These are phyloP conservation scores for Agriopis leucophaearia DNA, from an alignment of 2,888 invertebrate genomes.

Conservation along the genomic window DNA sequence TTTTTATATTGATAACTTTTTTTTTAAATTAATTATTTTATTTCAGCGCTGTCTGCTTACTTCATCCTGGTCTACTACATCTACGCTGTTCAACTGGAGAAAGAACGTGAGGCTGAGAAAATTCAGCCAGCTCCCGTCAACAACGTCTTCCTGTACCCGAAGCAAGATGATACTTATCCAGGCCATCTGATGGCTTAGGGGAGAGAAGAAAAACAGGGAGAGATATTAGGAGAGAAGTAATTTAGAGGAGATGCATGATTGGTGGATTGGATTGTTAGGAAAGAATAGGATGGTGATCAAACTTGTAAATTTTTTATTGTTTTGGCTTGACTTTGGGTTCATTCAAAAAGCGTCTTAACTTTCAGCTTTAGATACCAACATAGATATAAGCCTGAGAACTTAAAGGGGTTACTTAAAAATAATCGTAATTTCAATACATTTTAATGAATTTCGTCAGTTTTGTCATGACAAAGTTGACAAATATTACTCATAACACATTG, in stretches of 20 bases:
- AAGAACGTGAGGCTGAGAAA: constrained; percentile 35
- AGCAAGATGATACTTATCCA: constrained; percentile 41
- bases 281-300: neutral
- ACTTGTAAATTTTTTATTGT: too few relatives aligned
- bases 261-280: neutral
- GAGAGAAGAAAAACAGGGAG: neutral
- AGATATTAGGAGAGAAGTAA: neutral
- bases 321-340: too few relatives aligned
- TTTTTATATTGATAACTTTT: too few relatives aligned
- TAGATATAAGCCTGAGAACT: too few relatives aligned
- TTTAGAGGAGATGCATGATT: neutral
- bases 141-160: constrained; percentile 52
- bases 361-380: too few relatives aligned
- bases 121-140: constrained; percentile 29
- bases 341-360: too few relatives aligned
- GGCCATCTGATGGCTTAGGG: constrained; percentile 44
- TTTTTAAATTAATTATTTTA: too few relatives aligned
- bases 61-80: constrained; percentile 62
- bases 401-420: too few relatives aligned
- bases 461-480: too few relatives aligned
- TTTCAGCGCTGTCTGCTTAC: constrained; percentile 58
- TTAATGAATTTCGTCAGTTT: too few relatives aligned
- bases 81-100: constrained; percentile 55
- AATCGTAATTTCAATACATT: too few relatives aligned
- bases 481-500: too few relatives aligned